These are phyloP conservation scores for Aurelia coerulea DNA, from an alignment of 30 jellyfish, hydroid and myxozoan species.

Conservation along the genomic window DNA sequence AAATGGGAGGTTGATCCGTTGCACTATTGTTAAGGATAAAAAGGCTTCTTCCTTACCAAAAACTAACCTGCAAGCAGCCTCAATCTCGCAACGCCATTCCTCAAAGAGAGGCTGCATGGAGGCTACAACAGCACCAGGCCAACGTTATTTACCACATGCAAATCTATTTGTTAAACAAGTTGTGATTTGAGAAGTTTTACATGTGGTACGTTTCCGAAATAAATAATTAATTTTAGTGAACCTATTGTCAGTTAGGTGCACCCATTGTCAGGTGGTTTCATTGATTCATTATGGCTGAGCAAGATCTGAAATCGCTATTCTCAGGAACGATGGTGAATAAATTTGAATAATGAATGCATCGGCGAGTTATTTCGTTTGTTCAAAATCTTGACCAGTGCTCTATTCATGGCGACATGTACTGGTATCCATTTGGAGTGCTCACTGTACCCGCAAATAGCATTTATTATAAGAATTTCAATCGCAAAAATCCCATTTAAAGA, in stretches of 20 bases:
- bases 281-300: conserved; percentile 1
- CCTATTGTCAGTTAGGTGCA: conserved; percentile 3
- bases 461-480: not conserved
- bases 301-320: not conserved
- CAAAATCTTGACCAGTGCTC: conserved; percentile 43
- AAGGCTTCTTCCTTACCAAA: too few species aligned
- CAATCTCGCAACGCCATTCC: too few species aligned
- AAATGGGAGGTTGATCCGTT: too few species aligned
- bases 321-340: conserved; percentile 9
- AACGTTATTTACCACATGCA: not conserved
- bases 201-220: not conserved
- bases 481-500: not conserved
- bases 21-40: too few species aligned
- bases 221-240: not conserved
- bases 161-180: conserved; percentile 20
- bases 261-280: conserved; percentile 53
- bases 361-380: conserved; percentile 4
- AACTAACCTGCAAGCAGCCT: too few species aligned
- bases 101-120: too few species aligned
- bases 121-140: too few species aligned
- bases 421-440: conserved; percentile 7
- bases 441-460: not conserved
- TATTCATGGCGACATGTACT: conserved; percentile 27
- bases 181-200: not conserved
- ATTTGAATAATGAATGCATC: conserved; percentile 54